Base-by-base conservation (phyloP, 2,888 invertebrate species). In the Acanthococcus lagerstroemiae region DNA sequence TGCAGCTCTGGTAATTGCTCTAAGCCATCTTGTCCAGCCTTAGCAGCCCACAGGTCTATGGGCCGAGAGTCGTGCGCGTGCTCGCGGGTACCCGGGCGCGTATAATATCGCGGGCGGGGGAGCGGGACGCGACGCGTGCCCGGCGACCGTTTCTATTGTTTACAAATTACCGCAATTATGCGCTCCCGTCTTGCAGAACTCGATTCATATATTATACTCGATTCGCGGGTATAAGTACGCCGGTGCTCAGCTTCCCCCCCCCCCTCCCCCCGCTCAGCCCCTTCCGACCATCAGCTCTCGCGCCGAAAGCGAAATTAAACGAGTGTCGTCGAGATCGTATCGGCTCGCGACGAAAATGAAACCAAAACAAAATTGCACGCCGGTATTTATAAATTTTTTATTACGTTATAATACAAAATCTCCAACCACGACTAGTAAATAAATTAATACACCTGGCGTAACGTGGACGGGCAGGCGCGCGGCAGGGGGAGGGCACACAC, bases 141-240 rank as follows among this genome's bases (percentile, higher is more conserved):
- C 21, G 55, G 6, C 17, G 24, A 30, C 44, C 19, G 37, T 57
- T 57, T 57, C 44, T 22, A 57, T 37, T 57, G 56, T 57, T 57
- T 57, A 57, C 56, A 60, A 46, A 60, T 58, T 48, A 22, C 30
- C 22, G 60, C 50, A 60, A 60, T 60, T 60, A 60, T 27, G 26
- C 50, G 60, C 17, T 19, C 30, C n/a, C 60, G 26, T 60, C 27
- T 4, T 9, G 27, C 48, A 60, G 60, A 60, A 60, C 60, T 37
- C 27, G 3, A 27, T 26, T 27, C n/a, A n/a, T n/a, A n/a, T n/a
- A n/a, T n/a, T n/a, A n/a, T n/a, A n/a, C n/a, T n/a, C n/a, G n/a
- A n/a, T n/a, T n/a, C n/a, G n/a, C n/a, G n/a, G n/a, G n/a, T n/a
- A n/a, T n/a, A n/a, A n/a, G n/a, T n/a, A n/a, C n/a, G n/a, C n/a